Evolutionary conservation across 1,140 invertebrate species (phyloP).

Genomic region (Drosophila persimilis): DNA sequence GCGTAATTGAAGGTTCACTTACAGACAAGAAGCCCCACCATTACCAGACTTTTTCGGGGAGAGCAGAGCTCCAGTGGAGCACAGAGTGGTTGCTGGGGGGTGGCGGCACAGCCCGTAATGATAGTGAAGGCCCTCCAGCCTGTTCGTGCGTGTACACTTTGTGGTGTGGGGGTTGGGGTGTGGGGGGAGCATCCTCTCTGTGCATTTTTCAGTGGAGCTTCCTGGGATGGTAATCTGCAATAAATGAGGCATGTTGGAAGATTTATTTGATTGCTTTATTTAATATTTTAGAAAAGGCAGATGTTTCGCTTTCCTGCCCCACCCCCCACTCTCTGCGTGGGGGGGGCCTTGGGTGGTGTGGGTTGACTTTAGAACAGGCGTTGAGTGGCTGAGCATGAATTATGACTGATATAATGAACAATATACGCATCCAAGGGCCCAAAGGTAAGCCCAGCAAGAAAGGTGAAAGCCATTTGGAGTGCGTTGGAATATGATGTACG

Average conservation of each 20-base stretch:
- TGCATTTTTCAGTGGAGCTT: constrained; percentile 40
- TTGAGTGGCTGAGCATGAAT: constrained; percentile 66
- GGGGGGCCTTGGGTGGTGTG: constrained; percentile 18
- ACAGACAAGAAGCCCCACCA: constrained; percentile 26
- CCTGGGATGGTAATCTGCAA: constrained; percentile 77
- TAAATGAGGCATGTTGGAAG: constrained; percentile 82
- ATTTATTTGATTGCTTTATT: constrained; percentile 82
- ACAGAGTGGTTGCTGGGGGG: not conserved
- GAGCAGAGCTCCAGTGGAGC: constrained; percentile 4
- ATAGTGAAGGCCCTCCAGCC: constrained; percentile 45
- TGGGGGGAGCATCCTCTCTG: not conserved
- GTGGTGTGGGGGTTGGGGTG: not conserved
- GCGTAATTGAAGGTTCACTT: constrained; percentile 80
- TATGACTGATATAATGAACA: constrained; percentile 75
- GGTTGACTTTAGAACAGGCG: constrained; percentile 41
- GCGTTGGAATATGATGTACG: constrained; percentile 43
- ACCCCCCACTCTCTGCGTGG: not conserved
- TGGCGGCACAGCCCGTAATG: constrained; percentile 47
- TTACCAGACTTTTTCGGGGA: constrained; percentile 6
- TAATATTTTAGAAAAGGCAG: constrained; percentile 80
- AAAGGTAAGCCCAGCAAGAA: constrained; percentile 28
- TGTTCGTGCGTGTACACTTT: constrained; percentile 38
- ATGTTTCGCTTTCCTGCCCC: constrained; percentile 52
- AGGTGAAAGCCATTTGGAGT: constrained; percentile 31
- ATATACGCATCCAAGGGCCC: constrained; percentile 22